These are phyloP conservation scores for Artibeus lituratus DNA, from an alignment of 2,797 vertebrate genomes.

Conservation along the genomic window DNA sequence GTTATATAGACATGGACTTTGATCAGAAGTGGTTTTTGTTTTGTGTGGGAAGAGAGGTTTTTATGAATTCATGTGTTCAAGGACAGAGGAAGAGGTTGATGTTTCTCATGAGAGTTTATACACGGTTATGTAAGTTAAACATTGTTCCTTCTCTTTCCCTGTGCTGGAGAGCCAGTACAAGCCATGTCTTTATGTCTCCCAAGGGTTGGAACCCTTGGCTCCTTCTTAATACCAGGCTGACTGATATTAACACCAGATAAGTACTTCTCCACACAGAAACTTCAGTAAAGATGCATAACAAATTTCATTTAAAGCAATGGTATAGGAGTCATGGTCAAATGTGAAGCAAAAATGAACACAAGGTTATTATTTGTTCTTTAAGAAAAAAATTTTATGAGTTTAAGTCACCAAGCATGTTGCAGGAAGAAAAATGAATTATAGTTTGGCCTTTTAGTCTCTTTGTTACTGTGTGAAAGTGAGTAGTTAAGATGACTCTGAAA, in stretches of 20 bases:
- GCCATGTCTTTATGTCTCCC: neutral
- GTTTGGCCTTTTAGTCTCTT: neutral
- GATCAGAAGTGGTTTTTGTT: neutral
- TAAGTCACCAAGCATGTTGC: neutral
- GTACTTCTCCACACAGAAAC: conserved; percentile 56
- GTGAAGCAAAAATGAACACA: conserved; percentile 19
- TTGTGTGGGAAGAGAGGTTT: neutral
- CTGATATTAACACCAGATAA: neutral
- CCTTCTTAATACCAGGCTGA: neutral
- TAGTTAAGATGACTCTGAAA: conserved; percentile 42
- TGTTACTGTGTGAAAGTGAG: neutral
- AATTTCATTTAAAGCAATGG: conserved; percentile 27
- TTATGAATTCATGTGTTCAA: neutral
- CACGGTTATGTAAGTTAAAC: neutral
- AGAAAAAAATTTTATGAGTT: neutral
- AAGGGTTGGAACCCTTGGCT: neutral
- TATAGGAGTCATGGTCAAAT: conserved; percentile 39
- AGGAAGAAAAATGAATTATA: conserved; percentile 39
- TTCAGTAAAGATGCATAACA: conserved; percentile 31
- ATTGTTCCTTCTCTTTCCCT: neutral
- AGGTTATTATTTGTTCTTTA: conserved; percentile 50
- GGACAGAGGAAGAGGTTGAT: neutral
- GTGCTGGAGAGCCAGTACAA: neutral
- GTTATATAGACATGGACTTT: accelerated
- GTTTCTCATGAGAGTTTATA: neutral